Conservation (phyloP, 2,888 invertebrate species). For the Hydrotaea diabolus region DNA sequence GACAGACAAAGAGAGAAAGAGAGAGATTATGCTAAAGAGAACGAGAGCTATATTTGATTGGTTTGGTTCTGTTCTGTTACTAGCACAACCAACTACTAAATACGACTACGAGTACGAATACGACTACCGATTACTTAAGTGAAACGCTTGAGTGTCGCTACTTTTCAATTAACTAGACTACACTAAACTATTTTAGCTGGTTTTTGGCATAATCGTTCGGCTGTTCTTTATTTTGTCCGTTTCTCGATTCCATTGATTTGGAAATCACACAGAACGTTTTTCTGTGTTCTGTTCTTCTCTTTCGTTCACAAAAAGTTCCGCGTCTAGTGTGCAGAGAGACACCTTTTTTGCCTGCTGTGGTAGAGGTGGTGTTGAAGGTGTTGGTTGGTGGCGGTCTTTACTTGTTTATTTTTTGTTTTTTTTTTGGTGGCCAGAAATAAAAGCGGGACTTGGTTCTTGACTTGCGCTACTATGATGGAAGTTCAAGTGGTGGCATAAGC, state of each 20-base stretch:
- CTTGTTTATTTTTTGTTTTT: too few relatives aligned
- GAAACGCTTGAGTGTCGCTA: background rate
- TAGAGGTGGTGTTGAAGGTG: background rate
- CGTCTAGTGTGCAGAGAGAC: conserved; percentile 5
- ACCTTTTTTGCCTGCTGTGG: background rate
- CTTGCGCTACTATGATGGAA: background rate
- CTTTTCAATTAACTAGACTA: conserved; percentile 4
- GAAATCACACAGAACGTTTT: conserved; percentile 9
- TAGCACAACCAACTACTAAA: background rate
- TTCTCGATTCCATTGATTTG: background rate
- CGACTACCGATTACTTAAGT: background rate
- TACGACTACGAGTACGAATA: too few relatives aligned
- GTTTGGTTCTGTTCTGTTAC: background rate
- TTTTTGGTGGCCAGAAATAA: background rate
- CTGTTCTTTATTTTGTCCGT: background rate
- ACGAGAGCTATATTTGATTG: background rate
- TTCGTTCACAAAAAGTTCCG: conserved; percentile 3
- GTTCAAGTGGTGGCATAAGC: background rate
- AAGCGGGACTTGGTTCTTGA: background rate
- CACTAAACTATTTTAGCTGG: conserved; percentile 29
- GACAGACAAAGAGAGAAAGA: background rate
- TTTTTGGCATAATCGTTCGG: background rate
- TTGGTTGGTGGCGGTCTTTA: background rate
- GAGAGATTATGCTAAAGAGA: background rate
- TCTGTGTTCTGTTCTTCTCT: background rate